Base-by-base conservation (phyloP, 2,113 vertebrate species). In the Tyrannus savana region DNA sequence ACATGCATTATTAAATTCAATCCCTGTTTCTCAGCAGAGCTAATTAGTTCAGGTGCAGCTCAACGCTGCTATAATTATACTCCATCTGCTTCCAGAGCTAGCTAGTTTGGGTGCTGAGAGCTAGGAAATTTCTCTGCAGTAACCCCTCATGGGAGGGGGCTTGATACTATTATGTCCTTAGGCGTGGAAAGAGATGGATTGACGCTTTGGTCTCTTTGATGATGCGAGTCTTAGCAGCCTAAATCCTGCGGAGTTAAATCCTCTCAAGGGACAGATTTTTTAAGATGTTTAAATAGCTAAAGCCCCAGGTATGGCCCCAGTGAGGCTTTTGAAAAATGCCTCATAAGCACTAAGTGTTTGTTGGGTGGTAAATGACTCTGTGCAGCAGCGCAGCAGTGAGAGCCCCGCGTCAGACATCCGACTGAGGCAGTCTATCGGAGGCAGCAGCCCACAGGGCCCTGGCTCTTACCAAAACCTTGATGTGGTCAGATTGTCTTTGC, bases 1-100 rank as follows among this genome's bases (percentile, higher is more conserved):
- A 96, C 95, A 96, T 96, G 93, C 91, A 97, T 97, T 97, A 96
- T 97, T 97, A 97, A 97, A 97, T 97, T 95, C 95, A 95, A 97
- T 95, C 91, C 94, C 93, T 97, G 96, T 96, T 97, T 96, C 96
- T 95, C 96, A 96, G 95, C 95, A 97, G 96, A 97, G 95, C 91
- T 97, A 96, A 95, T 97, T 96, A 97, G 95, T 95, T 97, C 96
- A 97, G 96, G 96, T 97, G 95, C 95, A 96, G 95, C 93, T 95
- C 91, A 89, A 96, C 41, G 7, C 86, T 84, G 94, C 93, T 95
- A 96, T 97, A 97, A 96, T 96, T 97, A 97, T 95, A 91, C 91
- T 95, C 96, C 96, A 96, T 97, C 95, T 97, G 96, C 94, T 96
- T 95, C 93, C 91, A 96, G 77, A 92, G 69, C 91, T 75, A 92